Evolutionary conservation across 2,888 invertebrate genomes (phyloP).

Genomic region (Steinernema scapterisci): DNA sequence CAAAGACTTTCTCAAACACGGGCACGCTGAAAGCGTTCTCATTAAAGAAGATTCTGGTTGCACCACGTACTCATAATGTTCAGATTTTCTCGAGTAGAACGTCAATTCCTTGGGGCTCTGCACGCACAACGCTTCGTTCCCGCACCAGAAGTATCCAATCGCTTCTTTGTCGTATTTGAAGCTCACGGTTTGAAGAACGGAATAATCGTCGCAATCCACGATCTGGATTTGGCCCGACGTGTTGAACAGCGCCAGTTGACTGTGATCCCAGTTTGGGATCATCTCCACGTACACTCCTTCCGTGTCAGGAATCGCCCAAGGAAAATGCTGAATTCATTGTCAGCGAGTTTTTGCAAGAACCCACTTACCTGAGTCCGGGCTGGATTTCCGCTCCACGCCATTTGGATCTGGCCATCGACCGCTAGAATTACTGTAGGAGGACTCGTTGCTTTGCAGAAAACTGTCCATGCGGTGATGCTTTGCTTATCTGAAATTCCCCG

Average conservation of each 20-base stretch:
- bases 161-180: slow-evolving; percentile 7
- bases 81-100: slow-evolving; percentile 9
- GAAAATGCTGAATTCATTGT: not conserved
- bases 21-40: not conserved
- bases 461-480: slow-evolving; percentile 19
- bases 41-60: not conserved
- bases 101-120: not conserved
- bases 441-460: not conserved
- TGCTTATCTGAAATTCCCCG: not conserved
- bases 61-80: not conserved
- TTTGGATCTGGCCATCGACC: not conserved
- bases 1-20: slow-evolving; percentile 2
- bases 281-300: slow-evolving; percentile 31
- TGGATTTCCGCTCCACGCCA: not conserved
- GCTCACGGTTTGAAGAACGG: slow-evolving; percentile 26
- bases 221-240: slow-evolving; percentile 36
- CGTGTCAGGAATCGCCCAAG: slow-evolving; percentile 2
- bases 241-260: slow-evolving; percentile 38
- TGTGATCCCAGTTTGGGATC: slow-evolving; percentile 35
- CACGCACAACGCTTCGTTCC: slow-evolving; percentile 26
- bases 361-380: not conserved
- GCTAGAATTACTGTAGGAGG: slow-evolving; percentile 8
- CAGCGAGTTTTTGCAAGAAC: not conserved
- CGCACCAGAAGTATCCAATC: slow-evolving; percentile 29
- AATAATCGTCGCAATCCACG: slow-evolving; percentile 25